A percentile compares a stretch with the other conserved stretches of the same genome.
These are phyloP conservation scores for Eleginops maclovinus DNA, from an alignment of 2,113 vertebrate genomes.

Conservation along the genomic window DNA sequence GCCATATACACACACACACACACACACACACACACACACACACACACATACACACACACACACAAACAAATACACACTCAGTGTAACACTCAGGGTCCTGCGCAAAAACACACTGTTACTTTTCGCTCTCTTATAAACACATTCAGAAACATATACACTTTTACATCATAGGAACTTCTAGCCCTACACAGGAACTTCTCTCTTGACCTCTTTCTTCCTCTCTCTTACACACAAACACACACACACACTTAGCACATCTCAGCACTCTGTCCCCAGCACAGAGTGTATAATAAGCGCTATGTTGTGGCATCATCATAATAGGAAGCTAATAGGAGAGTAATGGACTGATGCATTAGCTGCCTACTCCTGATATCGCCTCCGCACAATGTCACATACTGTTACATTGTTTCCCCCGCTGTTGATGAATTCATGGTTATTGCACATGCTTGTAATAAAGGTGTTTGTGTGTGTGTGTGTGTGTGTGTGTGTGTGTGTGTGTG, in stretches of 20 bases:
- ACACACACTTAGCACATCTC: slow-evolving; percentile 18
- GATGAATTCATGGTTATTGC: slow-evolving; percentile 55
- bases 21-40: slow-evolving; percentile 23
- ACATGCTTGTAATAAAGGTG: slow-evolving; percentile 57
- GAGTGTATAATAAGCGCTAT: slow-evolving; percentile 37
- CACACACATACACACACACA: slow-evolving; percentile 7
- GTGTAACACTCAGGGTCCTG: slow-evolving; percentile 5
- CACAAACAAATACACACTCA: slow-evolving; percentile 20
- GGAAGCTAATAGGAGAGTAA: slow-evolving; percentile 69
- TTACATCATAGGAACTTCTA: neutral
- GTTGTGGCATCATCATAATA: slow-evolving; percentile 58
- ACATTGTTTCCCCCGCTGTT: slow-evolving; percentile 51
- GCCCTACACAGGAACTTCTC: neutral
- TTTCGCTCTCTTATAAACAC: neutral
- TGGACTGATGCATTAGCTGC: slow-evolving; percentile 71
- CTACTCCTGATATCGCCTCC: slow-evolving; percentile 44
- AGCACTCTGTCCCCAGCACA: slow-evolving; percentile 31
- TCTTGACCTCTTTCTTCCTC: neutral
- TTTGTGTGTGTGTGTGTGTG: slow-evolving; percentile 42
- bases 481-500: slow-evolving; percentile 49
- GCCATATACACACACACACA: slow-evolving; percentile 19
- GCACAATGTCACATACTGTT: slow-evolving; percentile 50
- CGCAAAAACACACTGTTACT: slow-evolving; percentile 9
- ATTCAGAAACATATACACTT: too few species aligned
- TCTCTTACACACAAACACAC: neutral